Base-by-base conservation (phyloP, 2,797 vertebrate species). In the Decapterus maruadsi region DNA sequence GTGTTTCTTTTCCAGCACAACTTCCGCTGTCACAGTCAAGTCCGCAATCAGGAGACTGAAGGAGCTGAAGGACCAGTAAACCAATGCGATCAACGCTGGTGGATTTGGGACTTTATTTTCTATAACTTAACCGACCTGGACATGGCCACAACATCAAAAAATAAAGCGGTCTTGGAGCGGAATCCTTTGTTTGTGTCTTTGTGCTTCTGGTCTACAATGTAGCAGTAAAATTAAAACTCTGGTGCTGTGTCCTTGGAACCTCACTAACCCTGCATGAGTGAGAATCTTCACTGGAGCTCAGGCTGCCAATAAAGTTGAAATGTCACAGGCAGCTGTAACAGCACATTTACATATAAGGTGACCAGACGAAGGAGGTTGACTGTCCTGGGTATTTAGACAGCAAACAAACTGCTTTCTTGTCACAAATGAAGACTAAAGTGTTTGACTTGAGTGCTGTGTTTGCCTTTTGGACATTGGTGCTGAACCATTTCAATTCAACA, bases 61-160 rank as follows among this genome's bases (percentile, higher is more conserved):
- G 95, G 98, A 99, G 89, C 77, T 99, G 95, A 99, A 99, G 93
- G 98, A 99, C 95, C 98, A 99, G 94, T 99, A 97, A 95, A 95
- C 85, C 83, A 69, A 87, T 86, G 77, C 31, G 4, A 61, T 17
- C 6, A 17, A 68, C 82, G 64, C 89, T 92, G 84, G 80, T 82
- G 73, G 77, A 90, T 88, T 87, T 88, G 88, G 90, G 89, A 90
- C 91, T 92, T 90, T 83, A 50, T 89, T 93, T 92, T 92, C 80
- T 91, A 83, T 86, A 80, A 85, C 79, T 83, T 82, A 86, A 83
- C 86, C 78, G 16, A 88, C 64, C 88, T 85, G 89, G 91, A 92
- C 87, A 75, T 87, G 80, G 63, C 81, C 51, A 84, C 75, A 91
- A 85, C 84, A 84, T 89, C 78, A 11, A 54, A 67, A 83, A 94